Evolutionary conservation across 2,797 vertebrate species (phyloP).

Genomic region (Danio tinwini): DNA sequence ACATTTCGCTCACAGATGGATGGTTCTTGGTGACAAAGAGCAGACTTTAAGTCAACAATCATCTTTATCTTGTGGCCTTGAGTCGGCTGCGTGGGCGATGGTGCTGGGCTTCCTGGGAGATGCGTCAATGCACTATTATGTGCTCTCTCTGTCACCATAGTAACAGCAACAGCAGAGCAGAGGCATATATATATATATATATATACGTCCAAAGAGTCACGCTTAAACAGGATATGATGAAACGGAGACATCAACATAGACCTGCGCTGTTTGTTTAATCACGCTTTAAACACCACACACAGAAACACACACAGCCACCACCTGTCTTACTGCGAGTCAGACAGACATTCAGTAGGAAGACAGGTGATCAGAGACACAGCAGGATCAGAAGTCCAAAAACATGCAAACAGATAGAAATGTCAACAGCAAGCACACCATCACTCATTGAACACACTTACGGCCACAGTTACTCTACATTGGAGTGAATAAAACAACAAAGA

Average conservation of each 20-base stretch:
- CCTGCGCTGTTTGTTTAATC: slow-evolving; percentile 55
- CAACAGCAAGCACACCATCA: slow-evolving; percentile 26
- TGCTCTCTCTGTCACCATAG: slow-evolving; percentile 80
- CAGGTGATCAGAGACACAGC: slow-evolving; percentile 52
- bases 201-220: slow-evolving; percentile 33
- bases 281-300: slow-evolving; percentile 67
- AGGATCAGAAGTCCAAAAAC: slow-evolving; percentile 32
- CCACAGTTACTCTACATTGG: slow-evolving; percentile 31
- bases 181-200: too few relatives aligned
- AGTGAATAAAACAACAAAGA: slow-evolving; percentile 14
- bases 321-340: neutral
- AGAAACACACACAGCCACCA: neutral
- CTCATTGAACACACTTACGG: slow-evolving; percentile 43
- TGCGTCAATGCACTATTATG: slow-evolving; percentile 68
- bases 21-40: slow-evolving; percentile 17
- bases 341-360: slow-evolving; percentile 30
- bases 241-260: slow-evolving; percentile 62
- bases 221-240: slow-evolving; percentile 63
- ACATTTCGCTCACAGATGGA: slow-evolving; percentile 7
- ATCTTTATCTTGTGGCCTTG: slow-evolving; percentile 44
- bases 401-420: slow-evolving; percentile 20
- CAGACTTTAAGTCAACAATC: slow-evolving; percentile 33
- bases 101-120: slow-evolving; percentile 62
- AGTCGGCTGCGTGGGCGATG: slow-evolving; percentile 50
- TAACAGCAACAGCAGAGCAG: slow-evolving; percentile 77